Percentiles rank a stretch among this genome's conserved stretches.
These are phyloP conservation scores for Macrobrachium nipponense DNA, from an alignment of 1,140 invertebrate genomes.

Conservation along the genomic window DNA sequence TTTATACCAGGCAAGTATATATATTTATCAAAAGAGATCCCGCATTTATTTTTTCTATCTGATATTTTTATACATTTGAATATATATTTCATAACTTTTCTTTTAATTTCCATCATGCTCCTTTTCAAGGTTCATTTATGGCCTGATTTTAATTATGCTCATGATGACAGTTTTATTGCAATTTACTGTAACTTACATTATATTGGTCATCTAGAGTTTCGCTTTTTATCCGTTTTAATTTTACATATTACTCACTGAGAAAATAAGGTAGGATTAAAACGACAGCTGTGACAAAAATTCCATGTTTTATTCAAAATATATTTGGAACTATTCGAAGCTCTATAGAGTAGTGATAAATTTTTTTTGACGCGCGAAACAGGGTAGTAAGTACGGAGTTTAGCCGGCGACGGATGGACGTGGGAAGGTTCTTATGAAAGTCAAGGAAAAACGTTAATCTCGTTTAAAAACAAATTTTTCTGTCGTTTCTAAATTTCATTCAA, in stretches of 20 bases:
- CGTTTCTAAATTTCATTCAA: background rate
- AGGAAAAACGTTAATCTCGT: background rate
- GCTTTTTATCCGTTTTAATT: background rate
- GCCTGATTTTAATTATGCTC: no score
- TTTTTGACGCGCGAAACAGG: conserved; percentile 55
- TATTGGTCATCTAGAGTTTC: background rate
- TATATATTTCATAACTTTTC: no score
- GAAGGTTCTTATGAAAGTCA: conserved; percentile 4
- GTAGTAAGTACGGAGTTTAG: conserved; percentile 30
- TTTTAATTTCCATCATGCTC: no score
- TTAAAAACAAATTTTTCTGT: no score
- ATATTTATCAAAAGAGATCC: no score
- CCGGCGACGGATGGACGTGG: conserved; percentile 29
- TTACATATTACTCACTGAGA: background rate
- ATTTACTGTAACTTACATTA: no score
- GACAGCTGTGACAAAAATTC: conserved; percentile 53
- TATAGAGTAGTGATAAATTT: conserved; percentile 44
- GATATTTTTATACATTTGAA: no score
- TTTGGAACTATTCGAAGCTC: conserved; percentile 60
- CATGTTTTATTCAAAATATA: conserved; percentile 62
- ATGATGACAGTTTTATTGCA: no score
- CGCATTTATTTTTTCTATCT: no score
- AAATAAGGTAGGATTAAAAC: conserved; percentile 25
- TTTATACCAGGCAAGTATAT: no score
- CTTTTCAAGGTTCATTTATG: no score